phyloP scores from a whole-genome alignment of 2,888 invertebrate species.

The Drosophila picticornis region DNA sequence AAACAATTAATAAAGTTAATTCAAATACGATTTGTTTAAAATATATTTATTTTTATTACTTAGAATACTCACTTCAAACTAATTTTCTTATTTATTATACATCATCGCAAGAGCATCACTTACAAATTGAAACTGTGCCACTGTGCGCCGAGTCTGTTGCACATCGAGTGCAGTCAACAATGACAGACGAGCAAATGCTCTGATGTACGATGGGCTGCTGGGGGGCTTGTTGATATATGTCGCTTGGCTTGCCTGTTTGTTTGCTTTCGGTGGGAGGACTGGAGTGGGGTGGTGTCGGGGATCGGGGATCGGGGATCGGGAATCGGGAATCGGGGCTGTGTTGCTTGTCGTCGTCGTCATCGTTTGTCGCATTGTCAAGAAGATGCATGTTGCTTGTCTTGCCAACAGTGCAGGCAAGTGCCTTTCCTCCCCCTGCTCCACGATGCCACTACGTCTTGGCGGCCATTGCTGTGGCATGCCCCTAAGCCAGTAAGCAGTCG shows the following conservation, averaged over 20 bases:
- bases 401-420: conserved; percentile 63
- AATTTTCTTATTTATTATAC: no score
- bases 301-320: background rate
- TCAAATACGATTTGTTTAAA: background rate
- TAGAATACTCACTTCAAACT: background rate
- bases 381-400: conserved; percentile 80
- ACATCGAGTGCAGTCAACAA: conserved; percentile 78
- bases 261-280: background rate
- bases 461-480: conserved; percentile 29
- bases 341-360: conserved; percentile 75
- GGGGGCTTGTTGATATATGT: conserved; percentile 77
- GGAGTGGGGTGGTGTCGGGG: background rate
- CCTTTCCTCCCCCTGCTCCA: background rate
- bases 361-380: conserved; percentile 82
- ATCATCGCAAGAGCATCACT: no score
- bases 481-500: conserved; percentile 50
- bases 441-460: conserved; percentile 7
- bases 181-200: conserved; percentile 82
- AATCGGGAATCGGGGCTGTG: conserved; percentile 29
- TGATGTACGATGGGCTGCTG: conserved; percentile 71
- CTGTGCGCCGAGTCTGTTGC: conserved; percentile 41
- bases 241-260: conserved; percentile 74
- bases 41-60: background rate
- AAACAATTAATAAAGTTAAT: background rate
- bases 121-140: conserved; percentile 25